Evolutionary conservation across 2,113 vertebrate species (phyloP).

Genomic region (Gadus chalcogrammus): DNA sequence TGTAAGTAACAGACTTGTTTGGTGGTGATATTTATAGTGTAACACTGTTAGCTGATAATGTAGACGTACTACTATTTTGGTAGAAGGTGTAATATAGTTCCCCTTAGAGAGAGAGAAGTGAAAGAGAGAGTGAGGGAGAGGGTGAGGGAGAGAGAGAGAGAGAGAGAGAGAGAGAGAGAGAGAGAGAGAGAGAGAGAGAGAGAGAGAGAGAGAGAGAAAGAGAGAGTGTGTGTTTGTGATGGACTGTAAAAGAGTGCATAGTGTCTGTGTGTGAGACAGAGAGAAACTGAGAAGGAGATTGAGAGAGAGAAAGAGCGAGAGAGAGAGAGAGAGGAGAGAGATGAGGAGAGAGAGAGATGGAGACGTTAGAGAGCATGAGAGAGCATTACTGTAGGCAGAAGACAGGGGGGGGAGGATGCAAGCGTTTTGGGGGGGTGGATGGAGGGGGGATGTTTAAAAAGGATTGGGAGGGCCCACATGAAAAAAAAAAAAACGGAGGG

Average conservation of each 20-base stretch:
- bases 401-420: constrained; percentile 24
- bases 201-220: too few relatives aligned
- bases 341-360: too few relatives aligned
- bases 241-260: not conserved
- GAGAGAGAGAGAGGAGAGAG: constrained; percentile 5
- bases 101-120: not conserved
- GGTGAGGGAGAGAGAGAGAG: too few relatives aligned
- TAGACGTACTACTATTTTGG: constrained; percentile 40
- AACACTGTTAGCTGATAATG: constrained; percentile 23
- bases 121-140: not conserved
- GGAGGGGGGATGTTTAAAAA: constrained; percentile 14
- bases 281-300: not conserved
- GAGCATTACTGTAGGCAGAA: constrained; percentile 1
- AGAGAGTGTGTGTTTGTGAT: not conserved
- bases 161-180: too few relatives aligned
- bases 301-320: not conserved
- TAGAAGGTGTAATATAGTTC: constrained; percentile 18
- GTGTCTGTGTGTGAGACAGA: constrained; percentile 24
- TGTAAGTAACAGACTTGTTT: not conserved
- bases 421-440: constrained; percentile 35
- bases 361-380: too few relatives aligned
- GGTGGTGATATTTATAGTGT: constrained; percentile 11
- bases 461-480: too few relatives aligned
- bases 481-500: too few relatives aligned
- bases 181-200: constrained; percentile 4